Evolutionary conservation across 1,140 invertebrate genomes (phyloP), one percentile per base, ranked within the genome.

Genomic region (Phymorhynchus buccinoides): DNA sequence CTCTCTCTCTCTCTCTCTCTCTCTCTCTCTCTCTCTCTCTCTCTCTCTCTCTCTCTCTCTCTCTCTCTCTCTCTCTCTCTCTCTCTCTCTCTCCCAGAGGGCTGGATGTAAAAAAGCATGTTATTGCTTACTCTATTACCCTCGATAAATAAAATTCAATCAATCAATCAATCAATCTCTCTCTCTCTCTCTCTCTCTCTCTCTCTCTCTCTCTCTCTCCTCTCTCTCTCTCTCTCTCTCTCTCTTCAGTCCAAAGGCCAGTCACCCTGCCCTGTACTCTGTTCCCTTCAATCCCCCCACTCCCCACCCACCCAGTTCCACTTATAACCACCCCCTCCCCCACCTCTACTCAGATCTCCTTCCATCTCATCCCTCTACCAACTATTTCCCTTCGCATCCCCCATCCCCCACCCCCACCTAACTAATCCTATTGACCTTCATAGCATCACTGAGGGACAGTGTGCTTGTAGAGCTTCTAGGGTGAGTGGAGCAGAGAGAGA

Each of bases 31-130:
- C 41, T 84, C n/a, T 41, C 18, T 22, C 32, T 78, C 18, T 0
- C 44, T 73, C 27, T 84, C 7, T 71, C 30, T 80, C 66, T 80
- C n/a, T 37, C 30, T 39, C n/a, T 80, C 71, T 48, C 48, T 80
- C 66, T 85, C 77, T 80, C 48, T 85, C 16, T 85, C 84, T 14
- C 56, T 62, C 56, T 85, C 41, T 77, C 22, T 39, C 32, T 18
- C 77, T 30, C 66, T 42, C 12, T n/a, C n/a, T n/a, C n/a, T n/a
- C n/a, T n/a, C n/a, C n/a, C n/a, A n/a, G n/a, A n/a, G n/a, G n/a
- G n/a, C n/a, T n/a, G n/a, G n/a, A n/a, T n/a, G n/a, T n/a, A n/a
- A n/a, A n/a, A n/a, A n/a, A n/a, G n/a, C n/a, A n/a, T n/a, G n/a
- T n/a, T n/a, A n/a, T n/a, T n/a, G n/a, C n/a, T n/a, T n/a, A n/a